These are phyloP conservation scores for Parasteatoda tepidariorum DNA, from an alignment of 1,140 invertebrate genomes.

Conservation along the genomic window DNA sequence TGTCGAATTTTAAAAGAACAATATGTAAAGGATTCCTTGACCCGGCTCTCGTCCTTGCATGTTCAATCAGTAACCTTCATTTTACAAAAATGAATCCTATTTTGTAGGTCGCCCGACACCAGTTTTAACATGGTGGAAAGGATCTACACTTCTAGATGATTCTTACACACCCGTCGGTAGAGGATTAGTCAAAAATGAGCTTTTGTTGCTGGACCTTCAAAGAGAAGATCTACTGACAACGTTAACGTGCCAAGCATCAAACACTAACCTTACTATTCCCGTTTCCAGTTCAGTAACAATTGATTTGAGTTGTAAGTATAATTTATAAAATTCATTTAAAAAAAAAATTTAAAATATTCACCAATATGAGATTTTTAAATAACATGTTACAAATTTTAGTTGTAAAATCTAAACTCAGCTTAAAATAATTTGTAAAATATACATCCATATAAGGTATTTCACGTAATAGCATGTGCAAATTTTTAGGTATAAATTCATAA, in stretches of 20 bases:
- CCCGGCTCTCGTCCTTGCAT: no score
- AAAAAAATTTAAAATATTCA: no score
- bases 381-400: neutral
- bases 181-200: slow-evolving; percentile 69
- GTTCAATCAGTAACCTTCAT: no score
- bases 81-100: no score
- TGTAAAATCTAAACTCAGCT: neutral
- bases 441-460: no score
- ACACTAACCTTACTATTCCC: slow-evolving; percentile 81
- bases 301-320: slow-evolving; percentile 71
- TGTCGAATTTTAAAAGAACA: no score
- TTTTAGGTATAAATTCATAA: no score
- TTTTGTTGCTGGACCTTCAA: slow-evolving; percentile 78
- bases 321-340: neutral
- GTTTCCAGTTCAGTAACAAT: slow-evolving; percentile 83
- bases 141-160: slow-evolving; percentile 61
- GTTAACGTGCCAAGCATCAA: slow-evolving; percentile 86
- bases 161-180: slow-evolving; percentile 43
- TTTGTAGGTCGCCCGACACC: slow-evolving; percentile 61
- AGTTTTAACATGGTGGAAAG: slow-evolving; percentile 63
- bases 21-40: no score
- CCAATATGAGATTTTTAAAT: no score
- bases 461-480: no score
- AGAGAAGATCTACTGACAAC: slow-evolving; percentile 82
- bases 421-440: neutral